A percentile compares a stretch with the other conserved stretches of the same genome.
These are phyloP conservation scores for Amaurobius ferox DNA, from an alignment of 2,888 invertebrate genomes.

Conservation along the genomic window DNA sequence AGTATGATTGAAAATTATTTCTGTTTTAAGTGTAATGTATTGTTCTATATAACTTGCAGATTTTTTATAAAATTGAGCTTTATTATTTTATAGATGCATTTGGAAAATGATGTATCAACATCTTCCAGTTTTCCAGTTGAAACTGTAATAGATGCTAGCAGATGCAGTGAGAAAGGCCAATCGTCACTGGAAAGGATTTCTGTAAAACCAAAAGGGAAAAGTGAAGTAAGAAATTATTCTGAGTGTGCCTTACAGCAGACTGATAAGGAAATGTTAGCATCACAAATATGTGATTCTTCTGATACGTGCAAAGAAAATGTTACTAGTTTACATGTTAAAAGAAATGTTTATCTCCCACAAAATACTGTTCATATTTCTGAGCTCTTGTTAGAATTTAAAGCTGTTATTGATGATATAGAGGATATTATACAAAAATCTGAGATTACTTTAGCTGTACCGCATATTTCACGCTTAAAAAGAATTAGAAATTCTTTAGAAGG, in stretches of 20 bases:
- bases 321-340: background rate
- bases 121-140: no score
- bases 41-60: no score
- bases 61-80: no score
- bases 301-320: background rate
- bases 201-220: background rate
- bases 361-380: background rate
- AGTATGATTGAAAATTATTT: no score
- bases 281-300: background rate
- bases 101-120: no score
- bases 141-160: no score
- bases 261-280: background rate
- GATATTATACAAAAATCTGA: background rate
- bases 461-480: conserved; percentile 19
- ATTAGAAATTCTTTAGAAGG: conserved; percentile 30
- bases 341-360: background rate
- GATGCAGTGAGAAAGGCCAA: no score
- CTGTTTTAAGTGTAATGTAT: no score
- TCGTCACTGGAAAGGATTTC: no score
- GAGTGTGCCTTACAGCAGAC: background rate
- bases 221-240: background rate
- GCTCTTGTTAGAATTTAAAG: conserved; percentile 33
- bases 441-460: background rate
- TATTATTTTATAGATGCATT: no score
- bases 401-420: conserved; percentile 4